These are phyloP conservation scores for Drosophila monieri DNA, from an alignment of 2,888 invertebrate genomes.

Conservation along the genomic window DNA sequence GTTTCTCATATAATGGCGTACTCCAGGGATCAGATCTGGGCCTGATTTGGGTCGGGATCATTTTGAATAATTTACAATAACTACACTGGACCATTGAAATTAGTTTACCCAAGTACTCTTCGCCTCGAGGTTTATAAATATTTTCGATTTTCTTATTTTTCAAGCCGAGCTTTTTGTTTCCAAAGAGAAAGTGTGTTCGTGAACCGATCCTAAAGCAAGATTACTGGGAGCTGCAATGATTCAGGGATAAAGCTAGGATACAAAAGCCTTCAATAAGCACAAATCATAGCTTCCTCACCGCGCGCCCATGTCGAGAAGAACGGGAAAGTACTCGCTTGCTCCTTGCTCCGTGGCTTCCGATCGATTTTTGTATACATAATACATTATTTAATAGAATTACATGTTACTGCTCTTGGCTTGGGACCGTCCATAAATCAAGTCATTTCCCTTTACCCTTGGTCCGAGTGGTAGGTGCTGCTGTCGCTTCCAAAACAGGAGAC, in stretches of 20 bases:
- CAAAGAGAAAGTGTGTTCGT: constrained; percentile 19
- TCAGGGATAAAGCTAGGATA: not conserved
- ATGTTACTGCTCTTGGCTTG: constrained; percentile 6
- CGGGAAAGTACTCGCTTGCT: constrained; percentile 7
- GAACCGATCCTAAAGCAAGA: constrained; percentile 31
- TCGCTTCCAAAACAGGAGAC: constrained; percentile 24
- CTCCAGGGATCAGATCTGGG: constrained; percentile 37
- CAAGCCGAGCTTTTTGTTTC: constrained; percentile 30
- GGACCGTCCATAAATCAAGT: constrained; percentile 37
- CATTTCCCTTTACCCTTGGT: constrained; percentile 50
- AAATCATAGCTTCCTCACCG: constrained; percentile 20
- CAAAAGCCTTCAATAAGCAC: constrained; percentile 22
- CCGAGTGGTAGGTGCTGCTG: constrained; percentile 42
- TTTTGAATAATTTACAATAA: constrained; percentile 67
- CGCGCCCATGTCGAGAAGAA: constrained; percentile 13
- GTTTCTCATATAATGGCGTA: constrained; percentile 67
- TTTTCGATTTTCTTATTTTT: constrained; percentile 9
- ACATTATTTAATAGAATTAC: constrained; percentile 21
- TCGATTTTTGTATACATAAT: constrained; percentile 14
- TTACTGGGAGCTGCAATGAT: not conserved
- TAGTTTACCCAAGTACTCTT: constrained; percentile 50
- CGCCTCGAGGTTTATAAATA: constrained; percentile 27
- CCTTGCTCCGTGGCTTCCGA: constrained; percentile 9
- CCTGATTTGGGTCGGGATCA: constrained; percentile 37
- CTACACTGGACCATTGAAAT: constrained; percentile 72